Evolutionary conservation across 2,888 invertebrate species (phyloP).

Genomic region (Iselma pallidipennis): DNA sequence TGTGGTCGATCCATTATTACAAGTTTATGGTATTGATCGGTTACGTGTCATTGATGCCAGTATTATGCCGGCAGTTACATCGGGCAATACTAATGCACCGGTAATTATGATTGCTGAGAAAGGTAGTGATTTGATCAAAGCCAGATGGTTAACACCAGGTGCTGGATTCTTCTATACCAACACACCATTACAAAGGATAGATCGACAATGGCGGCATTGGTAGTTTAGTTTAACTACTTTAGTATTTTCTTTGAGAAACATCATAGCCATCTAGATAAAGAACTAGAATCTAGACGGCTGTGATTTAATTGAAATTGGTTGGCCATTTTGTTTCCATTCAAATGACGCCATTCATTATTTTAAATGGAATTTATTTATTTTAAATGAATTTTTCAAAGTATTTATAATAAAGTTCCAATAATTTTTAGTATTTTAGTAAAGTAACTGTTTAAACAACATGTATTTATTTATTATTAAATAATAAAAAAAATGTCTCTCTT

Average conservation of each 20-base stretch:
- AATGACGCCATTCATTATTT: background rate
- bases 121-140: slow-evolving; percentile 68
- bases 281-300: no score
- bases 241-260: no score
- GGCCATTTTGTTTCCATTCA: background rate
- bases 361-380: no score
- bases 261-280: no score
- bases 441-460: no score
- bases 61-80: slow-evolving; percentile 67
- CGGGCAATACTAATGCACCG: slow-evolving; percentile 73
- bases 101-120: slow-evolving; percentile 71
- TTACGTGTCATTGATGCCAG: slow-evolving; percentile 72
- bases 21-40: slow-evolving; percentile 68
- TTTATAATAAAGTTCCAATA: no score
- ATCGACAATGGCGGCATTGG: slow-evolving; percentile 45
- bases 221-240: background rate
- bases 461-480: no score
- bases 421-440: no score
- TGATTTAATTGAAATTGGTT: no score
- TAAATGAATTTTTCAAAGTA: no score
- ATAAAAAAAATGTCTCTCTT: no score
- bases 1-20: slow-evolving; percentile 59
- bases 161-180: slow-evolving; percentile 51
- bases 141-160: slow-evolving; percentile 60
- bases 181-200: slow-evolving; percentile 46